Conservation (phyloP, 2,888 invertebrate genomes). For the Drosophila yooni region DNA sequence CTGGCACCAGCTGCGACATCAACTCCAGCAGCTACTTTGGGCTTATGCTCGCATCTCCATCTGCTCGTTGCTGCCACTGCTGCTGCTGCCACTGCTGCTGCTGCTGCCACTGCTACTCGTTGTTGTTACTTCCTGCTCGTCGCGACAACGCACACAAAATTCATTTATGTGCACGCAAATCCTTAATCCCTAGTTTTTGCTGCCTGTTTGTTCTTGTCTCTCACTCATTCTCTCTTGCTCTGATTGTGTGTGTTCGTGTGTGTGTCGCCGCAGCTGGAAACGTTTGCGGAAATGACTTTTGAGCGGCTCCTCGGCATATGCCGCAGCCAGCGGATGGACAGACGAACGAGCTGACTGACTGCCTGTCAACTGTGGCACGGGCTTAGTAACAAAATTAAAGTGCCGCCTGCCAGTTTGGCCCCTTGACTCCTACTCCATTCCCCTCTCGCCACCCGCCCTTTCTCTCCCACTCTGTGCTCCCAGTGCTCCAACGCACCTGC, state of each 20-base stretch:
- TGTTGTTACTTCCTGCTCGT: conserved; percentile 7
- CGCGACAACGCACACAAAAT: conserved; percentile 75
- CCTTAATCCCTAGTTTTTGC: conserved; percentile 80
- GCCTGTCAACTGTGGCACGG: conserved; percentile 54
- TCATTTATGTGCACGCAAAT: conserved; percentile 80
- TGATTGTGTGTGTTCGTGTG: conserved; percentile 7
- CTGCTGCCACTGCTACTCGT: background rate
- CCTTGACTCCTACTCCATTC: conserved; percentile 2
- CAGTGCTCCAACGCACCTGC: conserved; percentile 26
- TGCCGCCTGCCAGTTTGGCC: conserved; percentile 57
- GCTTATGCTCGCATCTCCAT: conserved; percentile 20
- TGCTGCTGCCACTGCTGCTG: too few relatives aligned
- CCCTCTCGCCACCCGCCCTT: background rate
- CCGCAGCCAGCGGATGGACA: conserved; percentile 27
- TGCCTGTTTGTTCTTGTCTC: conserved; percentile 65
- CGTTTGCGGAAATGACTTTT: conserved; percentile 81
- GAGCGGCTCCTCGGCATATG: conserved; percentile 75
- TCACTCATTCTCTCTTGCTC: background rate
- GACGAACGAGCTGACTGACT: conserved; percentile 13
- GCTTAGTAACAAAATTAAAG: conserved; percentile 80
- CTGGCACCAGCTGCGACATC: conserved; percentile 4
- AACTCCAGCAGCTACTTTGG: conserved; percentile 26
- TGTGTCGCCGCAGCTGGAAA: conserved; percentile 63
- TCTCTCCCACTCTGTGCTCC: background rate
- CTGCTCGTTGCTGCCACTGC: background rate